phyloP scores from a whole-genome alignment of 2,797 vertebrate species.

The Gymnodraco acuticeps region DNA sequence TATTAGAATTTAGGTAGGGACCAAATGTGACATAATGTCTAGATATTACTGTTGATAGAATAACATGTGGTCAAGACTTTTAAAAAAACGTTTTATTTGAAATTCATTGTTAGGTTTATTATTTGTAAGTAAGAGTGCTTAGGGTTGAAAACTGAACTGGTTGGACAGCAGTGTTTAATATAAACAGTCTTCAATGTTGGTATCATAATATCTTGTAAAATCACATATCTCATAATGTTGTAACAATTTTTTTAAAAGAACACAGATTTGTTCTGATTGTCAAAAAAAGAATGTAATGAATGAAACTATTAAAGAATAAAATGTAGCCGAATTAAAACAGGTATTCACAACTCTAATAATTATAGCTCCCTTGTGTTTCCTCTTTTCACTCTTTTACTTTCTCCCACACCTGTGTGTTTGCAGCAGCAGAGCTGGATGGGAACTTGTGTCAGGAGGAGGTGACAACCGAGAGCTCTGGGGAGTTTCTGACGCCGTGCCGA shows the following conservation, averaged over 20 bases:
- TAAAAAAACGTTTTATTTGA: background rate
- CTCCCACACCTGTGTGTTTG: too few relatives aligned
- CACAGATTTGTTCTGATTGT: too few relatives aligned
- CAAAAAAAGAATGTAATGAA: background rate
- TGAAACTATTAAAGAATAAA: background rate
- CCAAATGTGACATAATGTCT: too few relatives aligned
- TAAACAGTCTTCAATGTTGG: background rate
- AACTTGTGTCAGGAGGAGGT: slow-evolving; percentile 49
- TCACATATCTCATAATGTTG: too few relatives aligned
- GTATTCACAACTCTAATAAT: background rate
- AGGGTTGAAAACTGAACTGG: background rate
- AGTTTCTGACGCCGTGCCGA: slow-evolving; percentile 74
- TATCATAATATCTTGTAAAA: background rate
- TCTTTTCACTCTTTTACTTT: too few relatives aligned
- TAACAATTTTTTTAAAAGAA: too few relatives aligned
- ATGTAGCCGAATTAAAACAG: too few relatives aligned
- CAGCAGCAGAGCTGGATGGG: background rate
- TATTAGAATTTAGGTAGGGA: too few relatives aligned
- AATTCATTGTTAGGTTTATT: background rate
- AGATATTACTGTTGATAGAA: background rate
- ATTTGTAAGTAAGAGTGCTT: too few relatives aligned
- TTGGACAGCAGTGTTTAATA: background rate
- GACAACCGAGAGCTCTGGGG: slow-evolving; percentile 69
- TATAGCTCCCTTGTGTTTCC: too few relatives aligned
- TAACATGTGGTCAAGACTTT: background rate